phyloP scores from a whole-genome alignment of 2,888 invertebrate genomes.

The Lasioglossum oenotherae region DNA sequence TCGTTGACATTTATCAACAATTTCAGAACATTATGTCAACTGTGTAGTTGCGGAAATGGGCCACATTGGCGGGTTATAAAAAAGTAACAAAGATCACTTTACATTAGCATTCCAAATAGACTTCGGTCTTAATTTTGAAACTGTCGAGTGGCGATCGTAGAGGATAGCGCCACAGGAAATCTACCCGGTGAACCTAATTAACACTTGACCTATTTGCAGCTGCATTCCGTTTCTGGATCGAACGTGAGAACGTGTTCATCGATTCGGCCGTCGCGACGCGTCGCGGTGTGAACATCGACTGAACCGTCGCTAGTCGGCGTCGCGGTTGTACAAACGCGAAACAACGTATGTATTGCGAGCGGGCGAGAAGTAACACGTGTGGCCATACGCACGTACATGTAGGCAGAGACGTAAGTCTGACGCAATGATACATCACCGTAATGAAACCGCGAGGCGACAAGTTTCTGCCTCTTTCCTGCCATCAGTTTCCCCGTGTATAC shows the following conservation, averaged over 20 bases:
- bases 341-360: conserved; percentile 47
- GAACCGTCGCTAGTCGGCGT: conserved; percentile 40
- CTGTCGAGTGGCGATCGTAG: background rate
- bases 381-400: conserved; percentile 4
- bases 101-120: background rate
- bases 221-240: background rate
- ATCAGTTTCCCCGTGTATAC: conserved; percentile 16
- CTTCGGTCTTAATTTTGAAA: background rate
- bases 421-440: conserved; percentile 79
- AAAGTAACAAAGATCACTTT: background rate
- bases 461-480: conserved; percentile 27
- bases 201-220: background rate
- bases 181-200: background rate
- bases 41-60: background rate
- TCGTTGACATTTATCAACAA: background rate
- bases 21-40: too few species aligned
- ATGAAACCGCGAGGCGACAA: conserved; percentile 75
- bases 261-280: background rate
- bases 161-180: background rate
- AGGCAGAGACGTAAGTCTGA: conserved; percentile 63
- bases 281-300: background rate
- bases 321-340: conserved; percentile 73
- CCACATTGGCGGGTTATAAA: background rate
- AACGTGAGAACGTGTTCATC: background rate
- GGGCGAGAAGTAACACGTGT: conserved; percentile 25